A percentile compares a stretch with the other conserved stretches of the same genome.
phyloP scores from a whole-genome alignment of 2,113 vertebrate genomes.

The Epinephelus cyanopodus region DNA sequence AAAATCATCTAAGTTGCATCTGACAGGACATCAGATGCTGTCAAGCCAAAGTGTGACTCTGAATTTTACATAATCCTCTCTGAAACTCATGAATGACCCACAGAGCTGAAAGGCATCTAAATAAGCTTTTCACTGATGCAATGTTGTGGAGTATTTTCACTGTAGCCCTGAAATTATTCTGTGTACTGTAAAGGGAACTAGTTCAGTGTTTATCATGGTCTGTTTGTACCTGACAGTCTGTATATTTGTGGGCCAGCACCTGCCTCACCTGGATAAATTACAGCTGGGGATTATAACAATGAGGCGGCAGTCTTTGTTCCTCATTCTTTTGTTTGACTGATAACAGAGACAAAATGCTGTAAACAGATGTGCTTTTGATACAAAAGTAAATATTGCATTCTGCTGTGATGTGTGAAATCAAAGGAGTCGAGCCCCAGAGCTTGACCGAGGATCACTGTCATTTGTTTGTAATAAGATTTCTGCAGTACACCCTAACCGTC shows the following conservation, averaged over 20 bases:
- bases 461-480: no score
- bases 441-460: no score
- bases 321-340: conserved; percentile 20
- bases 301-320: conserved; percentile 35
- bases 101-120: conserved; percentile 4
- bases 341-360: conserved; percentile 14
- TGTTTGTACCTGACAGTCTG: conserved; percentile 4
- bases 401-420: conserved; percentile 1
- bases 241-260: conserved; percentile 14
- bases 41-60: background rate
- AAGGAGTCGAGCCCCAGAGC: background rate
- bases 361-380: background rate
- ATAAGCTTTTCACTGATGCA: background rate
- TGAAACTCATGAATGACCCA: conserved; percentile 2
- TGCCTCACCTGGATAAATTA: conserved; percentile 31
- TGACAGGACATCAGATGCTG: conserved; percentile 1
- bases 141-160: background rate
- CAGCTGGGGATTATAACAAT: conserved; percentile 12
- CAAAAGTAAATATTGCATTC: background rate
- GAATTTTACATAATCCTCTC: conserved; percentile 4
- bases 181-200: background rate
- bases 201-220: conserved; percentile 14
- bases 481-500: background rate
- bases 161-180: background rate
- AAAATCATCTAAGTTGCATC: background rate